These are phyloP conservation scores for Asobara japonica DNA, from an alignment of 1,140 invertebrate genomes.

Conservation along the genomic window DNA sequence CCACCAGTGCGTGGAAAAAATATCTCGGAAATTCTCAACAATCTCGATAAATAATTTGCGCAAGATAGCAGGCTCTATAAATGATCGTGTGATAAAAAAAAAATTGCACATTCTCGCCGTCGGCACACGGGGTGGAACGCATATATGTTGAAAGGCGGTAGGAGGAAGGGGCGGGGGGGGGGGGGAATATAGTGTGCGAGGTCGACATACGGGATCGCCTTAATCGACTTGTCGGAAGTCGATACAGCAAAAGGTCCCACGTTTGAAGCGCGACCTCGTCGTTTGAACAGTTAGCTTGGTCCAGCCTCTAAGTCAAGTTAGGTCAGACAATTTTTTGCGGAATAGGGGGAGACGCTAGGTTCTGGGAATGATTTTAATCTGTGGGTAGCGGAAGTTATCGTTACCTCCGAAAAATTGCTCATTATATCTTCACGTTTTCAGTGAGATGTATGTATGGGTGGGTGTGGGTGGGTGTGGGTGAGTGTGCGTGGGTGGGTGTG, in stretches of 20 bases:
- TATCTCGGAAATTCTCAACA: not conserved
- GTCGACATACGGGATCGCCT: constrained; percentile 37
- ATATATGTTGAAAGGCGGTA: too few relatives aligned
- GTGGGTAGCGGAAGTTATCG: too few relatives aligned
- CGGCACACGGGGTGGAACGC: not conserved
- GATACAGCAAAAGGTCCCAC: constrained; percentile 35
- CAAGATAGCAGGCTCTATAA: constrained; percentile 23
- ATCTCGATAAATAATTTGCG: constrained; percentile 22
- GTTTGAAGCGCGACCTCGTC: constrained; percentile 34
- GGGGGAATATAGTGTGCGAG: constrained; percentile 23
- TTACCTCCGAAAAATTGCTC: too few relatives aligned
- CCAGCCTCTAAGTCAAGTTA: constrained; percentile 11
- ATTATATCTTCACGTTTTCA: too few relatives aligned
- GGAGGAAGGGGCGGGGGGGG: not conserved
- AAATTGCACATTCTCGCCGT: constrained; percentile 6
- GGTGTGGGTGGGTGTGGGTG: too few relatives aligned
- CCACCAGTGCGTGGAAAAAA: not conserved
- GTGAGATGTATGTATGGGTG: too few relatives aligned
- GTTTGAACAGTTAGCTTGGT: constrained; percentile 14
- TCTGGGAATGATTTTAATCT: too few relatives aligned
- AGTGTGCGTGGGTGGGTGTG: too few relatives aligned
- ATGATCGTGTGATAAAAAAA: constrained; percentile 27
- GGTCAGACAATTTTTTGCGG: not conserved
- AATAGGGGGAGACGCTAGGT: not conserved
- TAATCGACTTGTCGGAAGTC: constrained; percentile 37